These are phyloP conservation scores for Glyphotaelius pellucidus DNA, from an alignment of 2,888 invertebrate species.

Conservation along the genomic window DNA sequence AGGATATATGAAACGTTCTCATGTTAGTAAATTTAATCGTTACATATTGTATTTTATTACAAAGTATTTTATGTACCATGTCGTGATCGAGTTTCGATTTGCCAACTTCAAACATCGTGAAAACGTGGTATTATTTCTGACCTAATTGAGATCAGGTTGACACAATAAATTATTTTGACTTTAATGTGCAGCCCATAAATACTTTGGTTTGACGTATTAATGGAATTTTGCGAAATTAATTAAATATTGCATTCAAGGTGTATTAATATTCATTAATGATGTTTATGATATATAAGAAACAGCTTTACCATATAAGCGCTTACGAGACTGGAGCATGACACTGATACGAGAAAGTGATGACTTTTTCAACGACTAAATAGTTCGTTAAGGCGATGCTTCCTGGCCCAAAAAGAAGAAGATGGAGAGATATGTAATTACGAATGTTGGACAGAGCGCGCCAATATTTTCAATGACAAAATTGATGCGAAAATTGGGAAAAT, in stretches of 20 bases:
- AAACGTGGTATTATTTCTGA: not conserved
- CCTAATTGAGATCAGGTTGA: not conserved
- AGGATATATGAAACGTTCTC: not conserved
- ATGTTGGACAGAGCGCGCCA: too few relatives aligned
- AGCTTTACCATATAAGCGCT: not conserved
- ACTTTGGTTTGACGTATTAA: not conserved
- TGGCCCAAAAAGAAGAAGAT: too few relatives aligned
- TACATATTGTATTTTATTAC: not conserved
- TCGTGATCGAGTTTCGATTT: not conserved
- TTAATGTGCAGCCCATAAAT: not conserved
- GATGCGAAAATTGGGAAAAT: too few relatives aligned
- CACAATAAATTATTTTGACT: not conserved
- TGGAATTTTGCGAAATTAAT: not conserved
- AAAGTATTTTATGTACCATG: too few relatives aligned
- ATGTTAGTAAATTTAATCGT: not conserved
- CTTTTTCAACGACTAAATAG: too few relatives aligned
- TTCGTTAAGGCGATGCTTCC: too few relatives aligned
- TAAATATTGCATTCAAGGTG: not conserved
- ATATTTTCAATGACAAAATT: too few relatives aligned
- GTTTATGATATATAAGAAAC: not conserved
- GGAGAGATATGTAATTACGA: too few relatives aligned
- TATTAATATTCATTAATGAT: not conserved
- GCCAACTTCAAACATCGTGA: not conserved
- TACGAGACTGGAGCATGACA: not conserved
- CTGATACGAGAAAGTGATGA: too few relatives aligned